Evolutionary conservation across 92 coral and sea anemone species (phyloP).

Genomic region (Palythoa grandis): DNA sequence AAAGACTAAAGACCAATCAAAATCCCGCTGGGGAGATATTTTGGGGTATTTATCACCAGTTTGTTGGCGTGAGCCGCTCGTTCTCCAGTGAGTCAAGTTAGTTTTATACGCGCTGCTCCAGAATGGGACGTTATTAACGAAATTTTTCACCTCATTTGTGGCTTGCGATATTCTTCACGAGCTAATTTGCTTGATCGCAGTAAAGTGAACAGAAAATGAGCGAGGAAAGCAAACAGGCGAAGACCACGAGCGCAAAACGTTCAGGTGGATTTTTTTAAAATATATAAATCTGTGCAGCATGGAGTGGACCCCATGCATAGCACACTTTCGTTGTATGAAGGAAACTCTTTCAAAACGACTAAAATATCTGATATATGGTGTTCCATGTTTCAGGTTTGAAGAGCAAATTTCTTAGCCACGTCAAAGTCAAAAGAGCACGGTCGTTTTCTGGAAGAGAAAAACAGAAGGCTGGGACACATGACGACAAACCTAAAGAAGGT

Average conservation of each 20-base stretch:
- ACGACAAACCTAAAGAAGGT: conserved; percentile 73
- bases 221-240: conserved; percentile 36
- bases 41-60: conserved; percentile 3
- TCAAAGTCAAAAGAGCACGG: conserved; percentile 85
- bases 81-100: not conserved
- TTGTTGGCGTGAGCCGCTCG: conserved; percentile 2
- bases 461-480: conserved; percentile 62
- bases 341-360: not conserved
- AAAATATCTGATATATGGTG: not conserved
- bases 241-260: conserved; percentile 30
- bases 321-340: not conserved
- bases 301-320: not conserved
- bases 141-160: not conserved
- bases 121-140: conserved; percentile 14
- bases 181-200: not conserved
- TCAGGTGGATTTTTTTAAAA: conserved; percentile 4
- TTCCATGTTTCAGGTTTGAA: conserved; percentile 68
- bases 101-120: not conserved
- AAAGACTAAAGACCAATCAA: conserved; percentile 32
- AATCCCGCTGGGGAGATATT: conserved; percentile 41
- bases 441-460: conserved; percentile 91
- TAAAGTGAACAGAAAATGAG: conserved; percentile 13
- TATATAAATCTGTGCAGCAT: not conserved
- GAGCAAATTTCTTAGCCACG: conserved; percentile 76
- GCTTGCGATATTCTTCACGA: conserved; percentile 4